These are phyloP conservation scores for Torymus texanus DNA, from an alignment of 2,888 invertebrate genomes.

Conservation along the genomic window DNA sequence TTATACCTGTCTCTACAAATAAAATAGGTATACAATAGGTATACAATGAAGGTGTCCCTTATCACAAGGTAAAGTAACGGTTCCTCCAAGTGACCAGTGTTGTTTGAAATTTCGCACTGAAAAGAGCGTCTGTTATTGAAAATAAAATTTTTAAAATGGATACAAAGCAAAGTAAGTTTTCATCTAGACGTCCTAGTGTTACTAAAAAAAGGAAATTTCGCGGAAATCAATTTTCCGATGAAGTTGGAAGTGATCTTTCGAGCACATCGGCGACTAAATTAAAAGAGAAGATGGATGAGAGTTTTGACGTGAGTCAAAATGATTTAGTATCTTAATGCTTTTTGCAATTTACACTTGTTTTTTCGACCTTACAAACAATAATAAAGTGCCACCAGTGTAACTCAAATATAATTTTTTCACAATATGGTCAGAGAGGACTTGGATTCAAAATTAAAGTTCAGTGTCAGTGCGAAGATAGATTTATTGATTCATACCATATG, in stretches of 20 bases:
- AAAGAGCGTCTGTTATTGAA: neutral
- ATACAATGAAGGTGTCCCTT: slow-evolving; percentile 7
- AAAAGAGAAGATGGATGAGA: no score
- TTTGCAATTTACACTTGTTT: slow-evolving; percentile 51
- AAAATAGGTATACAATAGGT: neutral
- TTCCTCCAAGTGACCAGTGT: neutral
- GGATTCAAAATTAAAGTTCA: slow-evolving; percentile 57
- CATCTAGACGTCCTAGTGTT: neutral
- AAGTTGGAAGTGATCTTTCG: slow-evolving; percentile 16
- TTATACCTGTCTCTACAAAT: no score
- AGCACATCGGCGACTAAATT: no score
- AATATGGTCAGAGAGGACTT: slow-evolving; percentile 54
- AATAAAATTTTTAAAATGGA: neutral
- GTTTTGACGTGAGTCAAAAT: slow-evolving; percentile 34
- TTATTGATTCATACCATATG: slow-evolving; percentile 39
- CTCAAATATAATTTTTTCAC: slow-evolving; percentile 52
- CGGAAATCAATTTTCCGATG: slow-evolving; percentile 17
- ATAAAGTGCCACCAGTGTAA: slow-evolving; percentile 54
- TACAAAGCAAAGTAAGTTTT: neutral
- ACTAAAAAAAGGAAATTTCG: slow-evolving; percentile 22
- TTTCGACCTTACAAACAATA: slow-evolving; percentile 43
- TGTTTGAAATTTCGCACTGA: neutral
- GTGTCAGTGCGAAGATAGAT: slow-evolving; percentile 55
- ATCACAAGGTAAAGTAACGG: neutral
- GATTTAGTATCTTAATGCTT: slow-evolving; percentile 47